Evolutionary conservation across 2,888 invertebrate species (phyloP).

Genomic region (Himalopsyche kuldschensis): DNA sequence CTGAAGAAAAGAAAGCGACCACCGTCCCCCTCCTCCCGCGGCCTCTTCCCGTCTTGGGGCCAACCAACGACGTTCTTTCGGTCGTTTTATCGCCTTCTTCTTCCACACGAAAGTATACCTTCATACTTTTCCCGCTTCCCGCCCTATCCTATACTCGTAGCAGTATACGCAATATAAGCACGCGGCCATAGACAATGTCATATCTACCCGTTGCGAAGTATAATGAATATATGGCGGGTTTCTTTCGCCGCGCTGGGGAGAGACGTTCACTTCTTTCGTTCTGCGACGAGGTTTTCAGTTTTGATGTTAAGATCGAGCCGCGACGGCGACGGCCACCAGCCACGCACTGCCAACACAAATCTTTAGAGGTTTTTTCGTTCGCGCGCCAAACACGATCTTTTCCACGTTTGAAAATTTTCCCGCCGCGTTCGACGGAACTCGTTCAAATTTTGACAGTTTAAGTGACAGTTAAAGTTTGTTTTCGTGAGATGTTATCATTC

Average conservation of each 20-base stretch:
- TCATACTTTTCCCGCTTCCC: constrained; percentile 51
- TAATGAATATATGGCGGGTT: constrained; percentile 38
- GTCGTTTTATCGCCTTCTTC: constrained; percentile 47
- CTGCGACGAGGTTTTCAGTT: constrained; percentile 22
- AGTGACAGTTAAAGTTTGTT: background rate
- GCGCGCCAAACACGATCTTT: constrained; percentile 21
- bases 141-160: constrained; percentile 27
- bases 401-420: background rate
- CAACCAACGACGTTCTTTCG: constrained; percentile 41
- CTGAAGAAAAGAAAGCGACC: constrained; percentile 45
- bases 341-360: constrained; percentile 15
- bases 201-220: constrained; percentile 50
- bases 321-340: constrained; percentile 9
- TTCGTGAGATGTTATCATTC: background rate
- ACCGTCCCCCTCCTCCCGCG: constrained; percentile 46
- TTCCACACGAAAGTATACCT: constrained; percentile 58
- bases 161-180: background rate
- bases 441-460: background rate
- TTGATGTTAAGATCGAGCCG: constrained; percentile 16
- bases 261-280: constrained; percentile 28
- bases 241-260: constrained; percentile 16
- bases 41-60: constrained; percentile 38
- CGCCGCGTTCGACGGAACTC: background rate
- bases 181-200: constrained; percentile 44
- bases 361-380: background rate